Percentiles rank a stretch among this genome's conserved stretches.
Evolutionary conservation across 2,113 vertebrate species (phyloP).

Genomic region (Megaceryle maxima): DNA sequence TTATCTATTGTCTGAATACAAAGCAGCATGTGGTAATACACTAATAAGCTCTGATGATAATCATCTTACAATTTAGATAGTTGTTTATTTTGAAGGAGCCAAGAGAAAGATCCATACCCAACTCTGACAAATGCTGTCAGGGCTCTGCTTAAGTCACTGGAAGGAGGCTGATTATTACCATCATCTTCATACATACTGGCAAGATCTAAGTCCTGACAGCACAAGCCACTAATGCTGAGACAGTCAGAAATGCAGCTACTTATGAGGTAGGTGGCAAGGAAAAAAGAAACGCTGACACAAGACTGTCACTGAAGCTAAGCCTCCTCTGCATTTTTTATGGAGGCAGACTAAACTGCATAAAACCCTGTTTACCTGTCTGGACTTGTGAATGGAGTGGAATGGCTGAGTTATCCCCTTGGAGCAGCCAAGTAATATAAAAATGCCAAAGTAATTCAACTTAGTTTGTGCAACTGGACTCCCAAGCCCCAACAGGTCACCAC

Average conservation of each 20-base stretch:
- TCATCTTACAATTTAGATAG: slow-evolving; percentile 31
- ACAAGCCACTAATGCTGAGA: not conserved
- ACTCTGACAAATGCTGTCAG: accelerated
- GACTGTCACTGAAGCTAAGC: not conserved
- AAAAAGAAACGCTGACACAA: not conserved
- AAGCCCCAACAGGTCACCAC: not conserved
- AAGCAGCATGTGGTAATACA: slow-evolving; percentile 50
- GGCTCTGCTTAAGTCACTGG: not conserved
- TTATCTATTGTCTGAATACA: slow-evolving; percentile 60
- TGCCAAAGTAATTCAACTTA: not conserved
- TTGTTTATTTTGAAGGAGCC: slow-evolving; percentile 46
- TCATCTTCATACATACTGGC: not conserved
- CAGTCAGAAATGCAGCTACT: not conserved
- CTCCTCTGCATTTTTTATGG: not conserved
- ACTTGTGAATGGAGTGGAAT: not conserved
- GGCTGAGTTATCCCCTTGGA: not conserved
- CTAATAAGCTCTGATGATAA: slow-evolving; percentile 41
- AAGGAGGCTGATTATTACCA: not conserved
- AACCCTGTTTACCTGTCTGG: not conserved
- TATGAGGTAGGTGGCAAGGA: not conserved
- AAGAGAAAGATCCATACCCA: slow-evolving; percentile 3
- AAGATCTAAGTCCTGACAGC: not conserved
- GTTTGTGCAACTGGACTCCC: not conserved
- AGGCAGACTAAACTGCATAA: not conserved
- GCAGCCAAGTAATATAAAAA: not conserved